A percentile compares a stretch with the other conserved stretches of the same genome.
These are phyloP conservation scores for Antennarius striatus DNA, from an alignment of 2,113 vertebrate species.

Conservation along the genomic window DNA sequence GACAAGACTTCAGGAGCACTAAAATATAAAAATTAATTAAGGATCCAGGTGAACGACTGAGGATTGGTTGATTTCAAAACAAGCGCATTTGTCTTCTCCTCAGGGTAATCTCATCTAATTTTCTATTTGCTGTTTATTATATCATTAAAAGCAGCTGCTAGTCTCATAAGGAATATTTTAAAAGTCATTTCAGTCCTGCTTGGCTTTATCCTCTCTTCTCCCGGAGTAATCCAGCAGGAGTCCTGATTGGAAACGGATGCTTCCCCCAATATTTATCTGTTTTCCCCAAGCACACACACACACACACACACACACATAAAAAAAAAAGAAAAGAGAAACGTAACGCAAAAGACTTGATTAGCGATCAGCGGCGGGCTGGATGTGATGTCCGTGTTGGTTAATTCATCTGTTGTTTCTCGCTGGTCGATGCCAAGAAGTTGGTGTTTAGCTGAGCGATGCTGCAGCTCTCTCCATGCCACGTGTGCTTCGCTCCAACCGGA, in stretches of 20 bases:
- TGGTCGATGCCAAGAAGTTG: constrained; percentile 20
- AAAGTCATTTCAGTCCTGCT: constrained; percentile 58
- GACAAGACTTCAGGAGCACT: constrained; percentile 25
- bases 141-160: constrained; percentile 75
- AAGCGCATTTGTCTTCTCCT: constrained; percentile 60
- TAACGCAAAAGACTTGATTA: constrained; percentile 43
- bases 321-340: constrained; percentile 19
- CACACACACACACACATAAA: no score
- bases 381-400: constrained; percentile 12
- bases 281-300: no score
- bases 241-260: constrained; percentile 66
- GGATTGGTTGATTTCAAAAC: constrained; percentile 59
- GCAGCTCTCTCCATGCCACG: constrained; percentile 32
- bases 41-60: constrained; percentile 56
- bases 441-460: constrained; percentile 7
- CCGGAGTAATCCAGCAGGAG: constrained; percentile 43
- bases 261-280: constrained; percentile 5
- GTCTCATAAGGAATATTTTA: constrained; percentile 52
- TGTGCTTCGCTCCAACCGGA: constrained; percentile 27
- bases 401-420: constrained; percentile 21
- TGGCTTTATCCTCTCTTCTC: constrained; percentile 50
- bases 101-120: constrained; percentile 67
- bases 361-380: constrained; percentile 28
- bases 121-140: constrained; percentile 73
- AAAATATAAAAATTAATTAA: constrained; percentile 47